Evolutionary conservation across 2,797 vertebrate species (phyloP), one percentile per base, ranked within the genome.

Genomic region (Eurystomus glaucurus): DNA sequence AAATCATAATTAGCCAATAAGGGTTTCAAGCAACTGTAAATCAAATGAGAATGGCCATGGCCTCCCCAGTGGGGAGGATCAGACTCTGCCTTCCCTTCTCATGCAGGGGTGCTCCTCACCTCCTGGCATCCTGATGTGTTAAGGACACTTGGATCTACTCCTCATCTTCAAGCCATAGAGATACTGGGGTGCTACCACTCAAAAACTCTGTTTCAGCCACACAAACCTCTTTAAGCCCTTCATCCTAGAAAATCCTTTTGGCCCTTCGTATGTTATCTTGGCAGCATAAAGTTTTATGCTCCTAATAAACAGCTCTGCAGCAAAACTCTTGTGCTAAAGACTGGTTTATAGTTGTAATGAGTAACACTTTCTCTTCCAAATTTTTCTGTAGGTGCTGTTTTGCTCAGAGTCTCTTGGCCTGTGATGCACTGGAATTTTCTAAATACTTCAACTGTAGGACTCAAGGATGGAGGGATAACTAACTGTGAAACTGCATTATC

Each of bases 91-190:
- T 28, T 75, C 15, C 51, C 6, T 76, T 13, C 62, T 82, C 1
- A 0, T 2, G 0, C 31, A 5, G 0, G 12, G 65, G 41, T 3
- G 37, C 25, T n/a, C 20, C 5, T 45, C 10, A 16, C 21, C 20
- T 74, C 39, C 50, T 2, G 0, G 4, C 20, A 41, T 57, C 62
- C 51, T 77, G 39, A 70, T 0, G 0, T 16, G 15, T 21, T 86
- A 86, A 55, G 8, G 33, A 29, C 22, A 8, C 18, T 43, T 31
- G 39, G 35, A 31, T 50, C 50, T 75, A 35, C 10, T 79, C 46
- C 31, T 79, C 9, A 1, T 50, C 31, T 60, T 68, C 28, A 61
- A 92, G 41, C 2, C 26, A 2, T 0, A 33, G 51, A 58, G 16
- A 26, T 12, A 48, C 2, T 2, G 10, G 33, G 21, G 17, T 39